Percentiles rank a stretch among this genome's conserved stretches.
Evolutionary conservation across 2,113 vertebrate species (phyloP).

Genomic region (Peromyscus californicus): DNA sequence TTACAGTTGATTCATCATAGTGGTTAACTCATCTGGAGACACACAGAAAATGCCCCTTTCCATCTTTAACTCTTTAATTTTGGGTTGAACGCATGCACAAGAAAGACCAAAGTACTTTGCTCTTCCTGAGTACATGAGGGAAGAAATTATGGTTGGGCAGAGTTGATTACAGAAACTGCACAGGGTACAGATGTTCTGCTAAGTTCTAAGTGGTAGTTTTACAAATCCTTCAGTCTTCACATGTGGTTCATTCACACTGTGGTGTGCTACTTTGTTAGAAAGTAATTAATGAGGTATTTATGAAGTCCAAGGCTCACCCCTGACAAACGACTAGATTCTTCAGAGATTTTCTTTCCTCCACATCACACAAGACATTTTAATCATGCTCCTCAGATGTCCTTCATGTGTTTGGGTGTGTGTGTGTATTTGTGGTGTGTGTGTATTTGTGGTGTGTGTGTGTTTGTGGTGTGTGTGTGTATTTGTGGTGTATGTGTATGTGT

Average conservation of each 20-base stretch:
- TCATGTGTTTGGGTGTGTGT: not conserved
- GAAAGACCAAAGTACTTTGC: not conserved
- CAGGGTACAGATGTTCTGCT: not conserved
- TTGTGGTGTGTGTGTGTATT: not conserved
- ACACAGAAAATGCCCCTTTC: not conserved
- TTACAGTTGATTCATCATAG: not conserved
- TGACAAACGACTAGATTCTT: constrained; percentile 29
- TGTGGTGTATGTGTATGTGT: not conserved
- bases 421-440: not conserved
- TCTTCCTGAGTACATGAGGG: not conserved
- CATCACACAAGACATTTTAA: constrained; percentile 66
- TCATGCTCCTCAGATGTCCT: constrained; percentile 61
- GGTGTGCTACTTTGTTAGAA: not conserved
- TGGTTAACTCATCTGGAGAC: constrained; percentile 33
- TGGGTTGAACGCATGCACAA: not conserved
- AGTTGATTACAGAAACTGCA: not conserved
- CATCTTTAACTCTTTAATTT: constrained; percentile 42
- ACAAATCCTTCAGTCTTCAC: not conserved
- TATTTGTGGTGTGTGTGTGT: not conserved
- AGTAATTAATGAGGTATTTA: constrained; percentile 55
- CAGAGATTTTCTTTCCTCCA: constrained; percentile 66
- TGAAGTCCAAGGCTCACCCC: constrained; percentile 51
- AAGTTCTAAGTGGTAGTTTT: not conserved
- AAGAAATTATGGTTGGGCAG: constrained; percentile 13
- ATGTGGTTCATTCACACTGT: not conserved